These are phyloP conservation scores for Halcyon badia DNA, from an alignment of 2,797 vertebrate species.

Conservation along the genomic window DNA sequence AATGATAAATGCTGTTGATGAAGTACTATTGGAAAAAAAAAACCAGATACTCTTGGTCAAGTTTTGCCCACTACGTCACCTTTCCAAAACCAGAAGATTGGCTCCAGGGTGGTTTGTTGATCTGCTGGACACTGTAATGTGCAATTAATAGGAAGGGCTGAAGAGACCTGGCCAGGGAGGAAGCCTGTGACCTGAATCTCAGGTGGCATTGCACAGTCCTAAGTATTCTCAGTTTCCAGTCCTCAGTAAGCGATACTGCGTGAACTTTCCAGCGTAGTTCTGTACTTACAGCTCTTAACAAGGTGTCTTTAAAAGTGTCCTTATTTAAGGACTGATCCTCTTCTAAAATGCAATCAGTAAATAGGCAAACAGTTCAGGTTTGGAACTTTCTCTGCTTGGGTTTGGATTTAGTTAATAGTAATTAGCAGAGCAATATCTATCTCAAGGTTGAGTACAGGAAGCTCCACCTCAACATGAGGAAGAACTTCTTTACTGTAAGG, in stretches of 20 bases:
- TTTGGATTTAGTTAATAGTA: not conserved
- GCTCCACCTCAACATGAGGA: no score
- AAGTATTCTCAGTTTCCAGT: conserved; percentile 8
- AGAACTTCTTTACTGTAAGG: no score
- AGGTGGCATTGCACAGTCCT: not conserved
- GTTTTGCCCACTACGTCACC: not conserved
- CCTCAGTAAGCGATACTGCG: conserved; percentile 27
- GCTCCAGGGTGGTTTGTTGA: not conserved
- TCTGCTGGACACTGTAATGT: not conserved
- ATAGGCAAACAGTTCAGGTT: not conserved
- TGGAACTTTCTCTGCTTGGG: not conserved
- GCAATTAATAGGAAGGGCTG: not conserved
- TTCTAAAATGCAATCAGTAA: not conserved
- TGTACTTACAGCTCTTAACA: not conserved
- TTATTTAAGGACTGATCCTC: not conserved
- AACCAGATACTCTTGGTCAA: not conserved
- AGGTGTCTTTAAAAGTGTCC: not conserved
- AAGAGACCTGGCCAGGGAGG: not conserved
- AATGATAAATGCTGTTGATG: not conserved
- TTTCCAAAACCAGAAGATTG: not conserved
- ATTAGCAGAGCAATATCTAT: not conserved
- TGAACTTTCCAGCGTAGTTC: conserved; percentile 14
- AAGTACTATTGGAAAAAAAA: not conserved
- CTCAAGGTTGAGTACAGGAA: no score
- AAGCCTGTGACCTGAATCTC: conserved; percentile 38